These are phyloP conservation scores for Eciton burchellii DNA, from an alignment of 1,140 invertebrate species.

Conservation along the genomic window DNA sequence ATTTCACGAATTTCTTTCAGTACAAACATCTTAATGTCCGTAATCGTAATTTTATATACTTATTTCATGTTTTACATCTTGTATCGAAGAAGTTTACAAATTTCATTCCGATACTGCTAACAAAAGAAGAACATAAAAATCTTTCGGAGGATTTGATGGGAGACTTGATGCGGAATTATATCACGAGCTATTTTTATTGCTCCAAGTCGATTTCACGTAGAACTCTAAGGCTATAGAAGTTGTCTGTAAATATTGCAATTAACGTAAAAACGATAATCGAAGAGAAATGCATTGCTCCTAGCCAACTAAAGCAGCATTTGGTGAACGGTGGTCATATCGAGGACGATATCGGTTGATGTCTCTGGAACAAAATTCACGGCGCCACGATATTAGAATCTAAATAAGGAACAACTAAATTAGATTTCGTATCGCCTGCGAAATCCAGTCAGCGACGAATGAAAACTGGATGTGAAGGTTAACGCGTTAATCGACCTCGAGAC, in stretches of 20 bases:
- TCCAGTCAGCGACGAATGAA: constrained; percentile 7
- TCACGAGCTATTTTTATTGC: no score
- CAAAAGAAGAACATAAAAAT: no score
- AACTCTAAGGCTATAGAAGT: not conserved
- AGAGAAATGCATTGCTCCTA: not conserved
- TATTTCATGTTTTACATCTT: no score
- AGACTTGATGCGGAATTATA: no score
- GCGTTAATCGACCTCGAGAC: constrained; percentile 56
- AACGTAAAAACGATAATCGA: not conserved
- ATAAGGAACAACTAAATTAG: constrained; percentile 41
- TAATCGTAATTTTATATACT: no score
- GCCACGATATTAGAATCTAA: constrained; percentile 8
- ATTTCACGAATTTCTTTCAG: no score
- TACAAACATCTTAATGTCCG: no score
- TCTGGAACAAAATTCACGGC: not conserved
- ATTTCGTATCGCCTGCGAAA: constrained; percentile 30
- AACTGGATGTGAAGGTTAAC: constrained; percentile 50
- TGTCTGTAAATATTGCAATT: not conserved
- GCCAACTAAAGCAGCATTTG: no score
- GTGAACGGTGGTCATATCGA: not conserved
- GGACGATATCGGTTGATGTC: not conserved
- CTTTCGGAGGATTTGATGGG: no score
- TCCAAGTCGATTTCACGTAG: not conserved
- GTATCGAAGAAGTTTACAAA: no score
- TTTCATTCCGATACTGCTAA: no score